Conservation (phyloP, 2,888 invertebrate species). For the Pasiphila rectangulata region DNA sequence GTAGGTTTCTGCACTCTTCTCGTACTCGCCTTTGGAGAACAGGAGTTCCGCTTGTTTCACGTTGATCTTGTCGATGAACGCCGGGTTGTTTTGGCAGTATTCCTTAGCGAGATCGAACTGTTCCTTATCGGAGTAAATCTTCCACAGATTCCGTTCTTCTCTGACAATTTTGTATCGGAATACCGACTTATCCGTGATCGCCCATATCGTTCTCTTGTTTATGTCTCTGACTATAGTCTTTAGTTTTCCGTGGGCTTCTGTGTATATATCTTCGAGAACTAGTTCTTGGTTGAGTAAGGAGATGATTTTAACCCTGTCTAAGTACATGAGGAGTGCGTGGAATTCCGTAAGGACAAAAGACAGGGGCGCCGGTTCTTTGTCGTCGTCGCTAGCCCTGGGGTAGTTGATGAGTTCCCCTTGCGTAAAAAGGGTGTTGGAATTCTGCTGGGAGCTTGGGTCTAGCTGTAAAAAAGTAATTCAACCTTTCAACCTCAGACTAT, state of each 20-base stretch:
- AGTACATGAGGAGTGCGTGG: slow-evolving; percentile 91
- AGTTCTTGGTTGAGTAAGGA: slow-evolving; percentile 92
- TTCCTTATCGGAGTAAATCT: slow-evolving; percentile 91
- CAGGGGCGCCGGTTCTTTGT: slow-evolving; percentile 80
- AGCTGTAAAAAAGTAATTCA: slow-evolving; percentile 65
- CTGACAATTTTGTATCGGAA: slow-evolving; percentile 91
- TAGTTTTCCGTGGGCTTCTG: slow-evolving; percentile 89
- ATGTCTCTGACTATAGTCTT: slow-evolving; percentile 91
- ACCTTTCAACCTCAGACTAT: no score
- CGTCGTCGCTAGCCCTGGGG: slow-evolving; percentile 53
- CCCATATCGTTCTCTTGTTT: slow-evolving; percentile 90
- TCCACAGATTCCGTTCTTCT: slow-evolving; percentile 94
- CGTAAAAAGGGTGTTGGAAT: slow-evolving; percentile 71
- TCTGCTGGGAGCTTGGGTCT: slow-evolving; percentile 72
- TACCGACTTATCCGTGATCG: slow-evolving; percentile 90
- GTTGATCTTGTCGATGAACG: slow-evolving; percentile 90
- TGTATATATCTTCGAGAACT: slow-evolving; percentile 91
- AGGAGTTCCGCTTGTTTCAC: slow-evolving; percentile 93
- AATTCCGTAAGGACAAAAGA: slow-evolving; percentile 94
- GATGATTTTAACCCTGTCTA: slow-evolving; percentile 90
- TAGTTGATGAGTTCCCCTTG: slow-evolving; percentile 69
- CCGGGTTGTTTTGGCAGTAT: slow-evolving; percentile 90
- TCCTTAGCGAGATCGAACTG: slow-evolving; percentile 93
- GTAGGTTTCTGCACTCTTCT: slow-evolving; percentile 91
- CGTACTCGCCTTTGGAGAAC: slow-evolving; percentile 88